Conservation (phyloP, 2,888 invertebrate genomes). For the Eustalomyia histrio region DNA sequence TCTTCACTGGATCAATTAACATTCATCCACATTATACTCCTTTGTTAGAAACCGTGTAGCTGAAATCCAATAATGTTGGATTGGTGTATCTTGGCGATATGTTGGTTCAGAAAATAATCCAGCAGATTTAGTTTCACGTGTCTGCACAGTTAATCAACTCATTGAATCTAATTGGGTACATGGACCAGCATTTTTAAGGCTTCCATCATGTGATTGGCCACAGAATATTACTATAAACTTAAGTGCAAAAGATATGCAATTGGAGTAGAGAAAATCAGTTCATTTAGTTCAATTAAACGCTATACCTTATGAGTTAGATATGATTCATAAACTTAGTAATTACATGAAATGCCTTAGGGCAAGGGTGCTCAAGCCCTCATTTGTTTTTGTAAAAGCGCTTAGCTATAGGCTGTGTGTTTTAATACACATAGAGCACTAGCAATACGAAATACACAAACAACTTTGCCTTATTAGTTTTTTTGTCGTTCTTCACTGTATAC, state of each 20-base stretch:
- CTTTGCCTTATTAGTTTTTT: too few relatives aligned
- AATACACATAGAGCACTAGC: too few relatives aligned
- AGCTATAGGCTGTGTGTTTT: too few relatives aligned
- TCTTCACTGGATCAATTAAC: constrained; percentile 48
- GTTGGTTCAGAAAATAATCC: constrained; percentile 51
- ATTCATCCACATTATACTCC: constrained; percentile 45
- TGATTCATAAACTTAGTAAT: constrained; percentile 7
- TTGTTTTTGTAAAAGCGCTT: too few relatives aligned
- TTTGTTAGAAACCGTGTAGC: constrained; percentile 54
- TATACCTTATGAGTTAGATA: neutral
- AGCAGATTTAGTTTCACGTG: constrained; percentile 55
- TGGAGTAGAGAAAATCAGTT: neutral
- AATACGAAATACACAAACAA: too few relatives aligned
- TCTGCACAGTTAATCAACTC: constrained; percentile 1
- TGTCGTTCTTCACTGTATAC: too few relatives aligned
- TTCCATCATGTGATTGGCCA: neutral
- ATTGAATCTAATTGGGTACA: constrained; percentile 10
- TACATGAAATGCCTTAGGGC: constrained; percentile 23
- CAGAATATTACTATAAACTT: neutral
- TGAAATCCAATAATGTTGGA: constrained; percentile 47
- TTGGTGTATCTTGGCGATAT: constrained; percentile 44
- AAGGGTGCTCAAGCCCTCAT: too few relatives aligned
- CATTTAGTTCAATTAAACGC: neutral
- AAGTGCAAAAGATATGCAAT: neutral
- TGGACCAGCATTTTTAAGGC: constrained; percentile 20